Percentiles rank a stretch among this genome's conserved stretches.
These are phyloP conservation scores for Falco naumanni DNA, from an alignment of 2,797 vertebrate genomes.

Conservation along the genomic window DNA sequence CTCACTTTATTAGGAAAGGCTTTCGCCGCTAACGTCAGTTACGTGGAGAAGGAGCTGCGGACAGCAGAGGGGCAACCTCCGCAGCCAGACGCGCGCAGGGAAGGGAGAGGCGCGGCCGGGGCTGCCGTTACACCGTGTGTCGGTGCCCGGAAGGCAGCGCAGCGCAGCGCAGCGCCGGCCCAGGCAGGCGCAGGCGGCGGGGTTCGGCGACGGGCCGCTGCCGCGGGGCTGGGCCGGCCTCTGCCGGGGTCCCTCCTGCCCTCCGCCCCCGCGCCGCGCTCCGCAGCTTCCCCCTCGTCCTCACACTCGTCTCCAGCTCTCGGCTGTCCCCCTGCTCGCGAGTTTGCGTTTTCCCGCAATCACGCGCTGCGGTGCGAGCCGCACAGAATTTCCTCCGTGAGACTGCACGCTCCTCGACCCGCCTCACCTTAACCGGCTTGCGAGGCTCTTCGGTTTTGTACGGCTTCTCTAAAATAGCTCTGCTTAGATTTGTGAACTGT, in stretches of 20 bases:
- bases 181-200: background rate
- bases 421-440: background rate
- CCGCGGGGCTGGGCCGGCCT: background rate
- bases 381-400: background rate
- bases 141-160: background rate
- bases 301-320: background rate
- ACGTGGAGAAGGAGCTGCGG: background rate
- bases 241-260: background rate
- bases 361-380: background rate
- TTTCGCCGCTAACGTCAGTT: background rate
- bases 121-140: background rate
- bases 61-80: background rate
- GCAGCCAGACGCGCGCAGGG: background rate
- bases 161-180: background rate
- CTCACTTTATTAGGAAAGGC: background rate
- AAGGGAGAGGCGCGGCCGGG: background rate
- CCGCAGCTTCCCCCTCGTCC: background rate
- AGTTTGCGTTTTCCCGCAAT: background rate
- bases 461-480: background rate
- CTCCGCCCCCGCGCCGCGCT: background rate
- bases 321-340: background rate
- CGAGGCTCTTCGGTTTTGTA: background rate
- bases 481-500: background rate
- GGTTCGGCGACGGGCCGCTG: background rate
- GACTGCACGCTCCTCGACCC: background rate